Base-by-base conservation (phyloP, 2,888 invertebrate species). In the Eupsilia transversa region DNA sequence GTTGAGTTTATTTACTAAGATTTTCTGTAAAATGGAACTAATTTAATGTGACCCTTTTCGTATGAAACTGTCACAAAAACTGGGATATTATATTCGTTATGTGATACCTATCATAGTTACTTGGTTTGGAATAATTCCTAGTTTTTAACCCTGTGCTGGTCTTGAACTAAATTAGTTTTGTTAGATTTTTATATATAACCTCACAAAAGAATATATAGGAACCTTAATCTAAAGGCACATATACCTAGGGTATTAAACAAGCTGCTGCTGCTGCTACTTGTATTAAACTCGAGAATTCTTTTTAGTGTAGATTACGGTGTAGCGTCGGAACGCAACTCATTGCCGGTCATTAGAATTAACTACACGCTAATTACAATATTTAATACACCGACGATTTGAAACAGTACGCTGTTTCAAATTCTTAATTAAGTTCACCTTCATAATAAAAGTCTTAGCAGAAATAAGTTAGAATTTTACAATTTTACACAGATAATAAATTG, bases 1-100 rank as follows among this genome's bases (percentile, higher is more conserved):
- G 35, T 35, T 67, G 49, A 59, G n/a, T 79, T 69, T 63, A 49
- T 67, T 79, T 73, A 54, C 33, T 52, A 82, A 80, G 71, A 77
- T 64, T 64, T 71, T 78, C 57, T 64, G 54, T 49, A 54, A 82
- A 64, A 72, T 75, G n/a, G n/a, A 66, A 60, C 35, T 70, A 63
- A 66, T 49, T 70, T 66, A 63, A 61, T 59, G 56, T n/a, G 56
- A 60, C 20, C 46, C 35, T 69, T 56, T 75, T 68, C 46, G 46
- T 54, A 35, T 43, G 38, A 63, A 80, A 74, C 66, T 74, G 54
- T 57, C 60, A 35, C n/a, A 43, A 71, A 35, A 52, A 69, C 46
- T 56, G 59, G 43, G 30, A 38, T 52, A 20, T 35, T 59, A n/a
- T 60, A 43, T 33, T 72, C 3, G 17, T 56, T 35, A 30, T 46